These are phyloP conservation scores for Drosophila algonquin DNA, from an alignment of 2,888 invertebrate species.

Conservation along the genomic window DNA sequence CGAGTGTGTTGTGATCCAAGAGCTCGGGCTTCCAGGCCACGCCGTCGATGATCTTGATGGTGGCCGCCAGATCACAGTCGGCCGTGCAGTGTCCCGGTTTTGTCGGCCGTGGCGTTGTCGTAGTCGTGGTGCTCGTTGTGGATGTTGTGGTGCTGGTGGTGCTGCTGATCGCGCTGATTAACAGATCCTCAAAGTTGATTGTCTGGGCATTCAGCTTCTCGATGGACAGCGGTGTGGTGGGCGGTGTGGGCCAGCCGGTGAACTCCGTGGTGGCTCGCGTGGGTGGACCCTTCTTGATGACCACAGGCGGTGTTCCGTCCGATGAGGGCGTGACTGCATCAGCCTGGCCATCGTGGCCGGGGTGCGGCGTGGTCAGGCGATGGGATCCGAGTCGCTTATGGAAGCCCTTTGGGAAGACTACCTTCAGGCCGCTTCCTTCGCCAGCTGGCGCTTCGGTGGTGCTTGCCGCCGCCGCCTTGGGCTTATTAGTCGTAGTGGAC, in stretches of 20 bases:
- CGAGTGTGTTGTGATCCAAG: conserved; percentile 92
- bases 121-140: conserved; percentile 87
- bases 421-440: conserved; percentile 84
- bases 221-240: conserved; percentile 93
- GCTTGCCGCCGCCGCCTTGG: conserved; percentile 35
- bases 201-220: conserved; percentile 88
- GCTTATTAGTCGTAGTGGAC: conserved; percentile 51
- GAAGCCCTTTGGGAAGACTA: conserved; percentile 90
- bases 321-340: conserved; percentile 82
- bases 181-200: conserved; percentile 85
- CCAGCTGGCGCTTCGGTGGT: conserved; percentile 43
- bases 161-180: conserved; percentile 73
- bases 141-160: conserved; percentile 86
- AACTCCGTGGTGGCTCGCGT: conserved; percentile 94
- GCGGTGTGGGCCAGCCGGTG: conserved; percentile 95
- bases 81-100: conserved; percentile 91
- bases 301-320: conserved; percentile 85
- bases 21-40: conserved; percentile 94
- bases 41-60: conserved; percentile 92
- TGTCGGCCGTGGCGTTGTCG: conserved; percentile 88
- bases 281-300: conserved; percentile 94
- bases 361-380: conserved; percentile 86
- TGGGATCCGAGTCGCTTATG: conserved; percentile 86
- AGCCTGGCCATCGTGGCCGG: conserved; percentile 81
- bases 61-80: conserved; percentile 94